Evolutionary conservation across 1,140 invertebrate genomes (phyloP).

Genomic region (Bombyx mori): DNA sequence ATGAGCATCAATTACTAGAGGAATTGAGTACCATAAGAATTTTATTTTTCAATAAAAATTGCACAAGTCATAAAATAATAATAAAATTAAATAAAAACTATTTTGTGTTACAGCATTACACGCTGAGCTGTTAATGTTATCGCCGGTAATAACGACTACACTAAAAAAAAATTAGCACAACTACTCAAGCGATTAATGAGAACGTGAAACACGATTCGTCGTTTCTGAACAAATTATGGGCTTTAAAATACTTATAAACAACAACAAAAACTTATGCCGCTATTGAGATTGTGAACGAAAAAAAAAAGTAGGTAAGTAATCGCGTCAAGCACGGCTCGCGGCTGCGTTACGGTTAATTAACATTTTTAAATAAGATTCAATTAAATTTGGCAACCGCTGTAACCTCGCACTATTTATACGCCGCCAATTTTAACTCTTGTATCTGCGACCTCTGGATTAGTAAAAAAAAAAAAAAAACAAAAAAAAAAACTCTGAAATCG

Average conservation of each 20-base stretch:
- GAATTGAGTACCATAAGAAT: too few relatives aligned
- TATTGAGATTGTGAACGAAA: constrained; percentile 42
- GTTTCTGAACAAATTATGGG: constrained; percentile 52
- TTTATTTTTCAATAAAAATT: too few relatives aligned
- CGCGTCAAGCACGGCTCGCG: constrained; percentile 21
- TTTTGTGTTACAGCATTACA: constrained; percentile 47
- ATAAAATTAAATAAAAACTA: constrained; percentile 1
- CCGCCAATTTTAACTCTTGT: constrained; percentile 4
- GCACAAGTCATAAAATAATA: too few relatives aligned
- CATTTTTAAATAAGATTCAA: constrained; percentile 60
- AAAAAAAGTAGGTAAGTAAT: constrained; percentile 51
- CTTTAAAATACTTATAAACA: constrained; percentile 53
- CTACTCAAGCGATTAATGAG: constrained; percentile 62
- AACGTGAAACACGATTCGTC: constrained; percentile 54
- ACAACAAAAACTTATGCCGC: constrained; percentile 32
- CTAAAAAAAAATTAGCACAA: constrained; percentile 56
- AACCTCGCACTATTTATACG: constrained; percentile 22
- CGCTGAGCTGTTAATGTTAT: constrained; percentile 49
- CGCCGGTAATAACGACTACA: constrained; percentile 36
- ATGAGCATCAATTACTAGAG: too few relatives aligned
- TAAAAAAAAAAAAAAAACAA: too few relatives aligned
- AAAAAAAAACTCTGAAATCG: constrained; percentile 7
- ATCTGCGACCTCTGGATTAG: constrained; percentile 16
- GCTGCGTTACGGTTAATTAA: constrained; percentile 55
- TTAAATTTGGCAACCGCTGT: constrained; percentile 43